Base-by-base conservation (phyloP, 2,888 invertebrate species). In the Tridacna gigas region DNA sequence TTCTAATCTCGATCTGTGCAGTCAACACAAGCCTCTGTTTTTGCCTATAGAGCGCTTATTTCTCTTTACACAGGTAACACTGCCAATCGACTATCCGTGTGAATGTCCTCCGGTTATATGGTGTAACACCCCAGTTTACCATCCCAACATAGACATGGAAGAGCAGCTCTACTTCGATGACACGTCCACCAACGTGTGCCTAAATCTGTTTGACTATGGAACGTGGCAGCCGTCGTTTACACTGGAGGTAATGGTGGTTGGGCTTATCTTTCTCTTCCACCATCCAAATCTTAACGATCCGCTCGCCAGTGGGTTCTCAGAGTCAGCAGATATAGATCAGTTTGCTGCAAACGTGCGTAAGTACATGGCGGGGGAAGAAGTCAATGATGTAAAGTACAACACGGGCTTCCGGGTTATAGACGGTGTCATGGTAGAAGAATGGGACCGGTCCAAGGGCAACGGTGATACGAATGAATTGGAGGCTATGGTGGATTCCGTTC, bases 121-220 rank as follows among this genome's bases (percentile, higher is more conserved):
- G 66, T 86, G 86, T 51, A 22, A 77, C 15, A 84, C 86, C 0
- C 75, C 79, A 3, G 79, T 86, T 3, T 86, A 82, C 73, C 86
- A 86, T 51, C 86, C 86, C 0, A 86, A 86, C 56, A 86, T 86
- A 48, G 86, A 84, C 63, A 77, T 47, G 20, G 47, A 47, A 20
- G 77, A 79, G 1, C 37, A 74, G 0, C 47, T 67, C 13, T 45
- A 61, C 26, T 26, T 71, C 26, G 77, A 69, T 3, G 63, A 74
- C 15, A 4, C 26, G 1, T 37, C 47, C 26, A 75, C 75, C 9
- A 86, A 86, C 22, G 86, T 86, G 1, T 86, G 86, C 65, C 25
- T 83, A 11, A 86, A 84, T 63, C n/a, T 86, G 13, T 66, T 86
- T 15, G 84, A 83, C 12, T 3, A 61, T n/a, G 81, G 79, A 3